Evolutionary conservation across 2,888 invertebrate species (phyloP).

Genomic region (Eilema griseolum): DNA sequence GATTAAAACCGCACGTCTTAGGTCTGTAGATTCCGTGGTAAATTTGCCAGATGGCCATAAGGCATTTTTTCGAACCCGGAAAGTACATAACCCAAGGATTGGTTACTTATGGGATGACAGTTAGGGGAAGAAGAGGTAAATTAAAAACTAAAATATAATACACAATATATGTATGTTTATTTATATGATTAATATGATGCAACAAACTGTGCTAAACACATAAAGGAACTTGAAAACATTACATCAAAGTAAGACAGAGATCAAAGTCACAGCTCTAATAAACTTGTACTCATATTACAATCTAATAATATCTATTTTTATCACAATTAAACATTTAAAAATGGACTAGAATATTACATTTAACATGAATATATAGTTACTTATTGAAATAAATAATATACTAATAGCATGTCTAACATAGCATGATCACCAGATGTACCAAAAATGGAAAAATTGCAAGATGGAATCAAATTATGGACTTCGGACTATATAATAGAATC

Average conservation of each 20-base stretch:
- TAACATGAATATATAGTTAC: not conserved
- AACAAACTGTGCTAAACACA: conserved; percentile 54
- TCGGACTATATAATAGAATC: too few species aligned
- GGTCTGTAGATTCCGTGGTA: too few species aligned
- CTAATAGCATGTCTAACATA: not conserved
- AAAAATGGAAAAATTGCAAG: too few species aligned
- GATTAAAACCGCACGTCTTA: too few species aligned
- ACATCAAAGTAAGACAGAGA: conserved; percentile 37
- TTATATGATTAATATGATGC: conserved; percentile 57
- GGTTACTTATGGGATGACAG: not conserved
- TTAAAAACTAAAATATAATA: conserved; percentile 13
- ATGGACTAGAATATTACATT: conserved; percentile 47
- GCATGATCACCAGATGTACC: not conserved
- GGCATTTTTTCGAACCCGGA: not conserved
- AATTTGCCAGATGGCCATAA: not conserved
- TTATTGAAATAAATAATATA: conserved; percentile 4
- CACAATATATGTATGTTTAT: conserved; percentile 51
- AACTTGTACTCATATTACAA: conserved; percentile 46
- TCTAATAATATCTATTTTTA: conserved; percentile 40
- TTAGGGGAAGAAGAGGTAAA: not conserved
- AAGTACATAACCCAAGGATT: too few species aligned
- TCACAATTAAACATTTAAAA: conserved; percentile 57
- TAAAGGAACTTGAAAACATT: conserved; percentile 51
- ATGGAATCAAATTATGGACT: too few species aligned
- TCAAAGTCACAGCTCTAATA: conserved; percentile 52